Percentiles rank a stretch among this genome's conserved stretches.
Evolutionary conservation across 2,888 invertebrate genomes (phyloP).

Genomic region (Blastobasis adustella): DNA sequence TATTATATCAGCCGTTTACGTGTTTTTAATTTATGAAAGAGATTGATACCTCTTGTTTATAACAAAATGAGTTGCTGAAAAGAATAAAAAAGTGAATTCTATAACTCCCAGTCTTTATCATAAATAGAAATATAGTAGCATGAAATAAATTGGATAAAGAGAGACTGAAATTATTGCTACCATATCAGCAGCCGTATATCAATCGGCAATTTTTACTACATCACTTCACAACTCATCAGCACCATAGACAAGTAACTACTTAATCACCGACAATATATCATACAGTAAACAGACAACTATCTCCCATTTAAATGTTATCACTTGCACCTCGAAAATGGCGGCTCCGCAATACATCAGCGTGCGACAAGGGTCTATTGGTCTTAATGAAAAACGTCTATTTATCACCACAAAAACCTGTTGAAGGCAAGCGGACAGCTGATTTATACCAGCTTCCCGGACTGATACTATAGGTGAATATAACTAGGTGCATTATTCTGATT

Average conservation of each 20-base stretch:
- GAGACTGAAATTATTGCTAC: no score
- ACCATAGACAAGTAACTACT: background rate
- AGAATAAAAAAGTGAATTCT: no score
- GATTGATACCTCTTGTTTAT: no score
- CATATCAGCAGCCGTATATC: no score
- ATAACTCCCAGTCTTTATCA: no score
- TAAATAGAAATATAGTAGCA: no score
- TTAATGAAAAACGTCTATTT: slow-evolving; percentile 24
- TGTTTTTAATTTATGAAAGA: no score
- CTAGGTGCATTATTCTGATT: slow-evolving; percentile 17
- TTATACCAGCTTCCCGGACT: slow-evolving; percentile 27
- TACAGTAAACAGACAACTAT: background rate
- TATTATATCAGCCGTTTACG: no score
- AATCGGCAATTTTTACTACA: background rate
- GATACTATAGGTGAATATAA: slow-evolving; percentile 5
- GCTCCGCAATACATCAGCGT: slow-evolving; percentile 14
- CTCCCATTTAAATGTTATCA: background rate
- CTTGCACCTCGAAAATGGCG: background rate
- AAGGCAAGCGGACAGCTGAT: slow-evolving; percentile 20
- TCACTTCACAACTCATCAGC: background rate
- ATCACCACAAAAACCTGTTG: slow-evolving; percentile 18
- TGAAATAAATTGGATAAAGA: no score
- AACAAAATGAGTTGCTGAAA: no score
- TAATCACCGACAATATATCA: background rate
- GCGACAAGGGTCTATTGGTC: slow-evolving; percentile 28